Conservation (phyloP, 1,140 invertebrate genomes). For the Phocides pigmalion region DNA sequence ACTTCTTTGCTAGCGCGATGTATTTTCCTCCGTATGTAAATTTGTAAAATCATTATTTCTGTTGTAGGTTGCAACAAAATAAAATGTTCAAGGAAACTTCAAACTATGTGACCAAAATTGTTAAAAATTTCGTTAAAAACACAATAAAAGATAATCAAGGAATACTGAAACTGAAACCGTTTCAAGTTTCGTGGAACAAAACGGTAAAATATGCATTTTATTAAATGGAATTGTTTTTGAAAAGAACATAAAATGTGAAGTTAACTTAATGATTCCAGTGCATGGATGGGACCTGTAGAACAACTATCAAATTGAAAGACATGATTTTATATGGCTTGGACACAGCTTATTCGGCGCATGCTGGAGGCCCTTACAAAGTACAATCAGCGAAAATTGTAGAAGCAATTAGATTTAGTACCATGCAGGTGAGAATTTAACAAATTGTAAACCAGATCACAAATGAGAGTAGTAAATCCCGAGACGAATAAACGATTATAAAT, state of each 20-base stretch:
- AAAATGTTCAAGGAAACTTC: constrained; percentile 42
- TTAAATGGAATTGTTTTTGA: not conserved
- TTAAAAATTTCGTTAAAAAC: constrained; percentile 39
- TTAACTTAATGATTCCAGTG: constrained; percentile 35
- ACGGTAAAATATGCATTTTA: constrained; percentile 39
- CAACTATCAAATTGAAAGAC: constrained; percentile 32
- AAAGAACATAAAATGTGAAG: not conserved
- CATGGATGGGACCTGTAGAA: constrained; percentile 15
- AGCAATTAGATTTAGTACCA: constrained; percentile 50
- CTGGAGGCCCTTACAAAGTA: constrained; percentile 54
- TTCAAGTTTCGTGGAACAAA: constrained; percentile 39
- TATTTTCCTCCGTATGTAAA: too few species aligned
- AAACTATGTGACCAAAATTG: constrained; percentile 36
- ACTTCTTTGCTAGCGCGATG: too few species aligned
- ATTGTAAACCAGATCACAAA: too few species aligned
- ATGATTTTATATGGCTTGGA: constrained; percentile 56
- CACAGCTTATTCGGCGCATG: constrained; percentile 48
- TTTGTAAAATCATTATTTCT: too few species aligned
- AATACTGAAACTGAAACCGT: constrained; percentile 29
- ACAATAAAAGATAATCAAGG: constrained; percentile 37
- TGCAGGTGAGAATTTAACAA: constrained; percentile 47
- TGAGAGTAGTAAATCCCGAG: too few species aligned
- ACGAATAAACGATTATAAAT: constrained; percentile 3
- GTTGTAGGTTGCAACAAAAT: constrained; percentile 43
- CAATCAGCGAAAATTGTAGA: constrained; percentile 45